A percentile compares a stretch with the other conserved stretches of the same genome.
phyloP scores from a whole-genome alignment of 2,888 invertebrate genomes.

The Chloroclystis v-ata region DNA sequence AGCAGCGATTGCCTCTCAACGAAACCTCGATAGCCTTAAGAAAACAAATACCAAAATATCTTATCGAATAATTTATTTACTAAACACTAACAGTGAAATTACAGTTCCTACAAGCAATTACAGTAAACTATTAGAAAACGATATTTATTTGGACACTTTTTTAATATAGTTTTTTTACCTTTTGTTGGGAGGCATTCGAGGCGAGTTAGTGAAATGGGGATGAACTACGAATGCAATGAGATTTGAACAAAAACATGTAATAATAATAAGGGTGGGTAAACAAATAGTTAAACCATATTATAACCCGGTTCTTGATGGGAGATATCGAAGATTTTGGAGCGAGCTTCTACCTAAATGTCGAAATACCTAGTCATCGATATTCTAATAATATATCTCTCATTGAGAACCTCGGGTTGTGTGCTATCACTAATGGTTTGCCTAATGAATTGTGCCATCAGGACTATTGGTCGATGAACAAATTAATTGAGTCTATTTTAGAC shows the following conservation, averaged over 20 bases:
- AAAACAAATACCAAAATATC: constrained; percentile 35
- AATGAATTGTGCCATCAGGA: constrained; percentile 33
- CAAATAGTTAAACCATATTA: constrained; percentile 32
- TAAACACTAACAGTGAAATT: constrained; percentile 55
- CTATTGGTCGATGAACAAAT: constrained; percentile 26
- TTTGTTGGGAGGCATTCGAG: constrained; percentile 49
- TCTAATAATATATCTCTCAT: constrained; percentile 36
- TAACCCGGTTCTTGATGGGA: constrained; percentile 53
- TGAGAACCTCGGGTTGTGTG: constrained; percentile 53
- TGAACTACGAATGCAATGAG: constrained; percentile 49
- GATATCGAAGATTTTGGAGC: constrained; percentile 32
- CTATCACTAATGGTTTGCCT: constrained; percentile 31
- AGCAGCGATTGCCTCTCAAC: constrained; percentile 50
- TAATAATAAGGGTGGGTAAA: constrained; percentile 24
- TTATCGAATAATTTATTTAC: constrained; percentile 52
- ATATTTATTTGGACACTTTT: constrained; percentile 52
- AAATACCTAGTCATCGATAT: constrained; percentile 10
- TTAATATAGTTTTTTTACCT: constrained; percentile 41
- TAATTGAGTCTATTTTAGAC: constrained; percentile 10
- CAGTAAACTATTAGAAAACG: constrained; percentile 53
- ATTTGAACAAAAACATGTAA: constrained; percentile 45
- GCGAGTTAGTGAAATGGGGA: constrained; percentile 36
- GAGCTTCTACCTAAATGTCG: constrained; percentile 15
- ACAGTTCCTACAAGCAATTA: constrained; percentile 71
- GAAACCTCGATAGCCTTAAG: constrained; percentile 41